Base-by-base conservation (phyloP, 2,797 vertebrate genomes). In the Bradypodion pumilum region DNA sequence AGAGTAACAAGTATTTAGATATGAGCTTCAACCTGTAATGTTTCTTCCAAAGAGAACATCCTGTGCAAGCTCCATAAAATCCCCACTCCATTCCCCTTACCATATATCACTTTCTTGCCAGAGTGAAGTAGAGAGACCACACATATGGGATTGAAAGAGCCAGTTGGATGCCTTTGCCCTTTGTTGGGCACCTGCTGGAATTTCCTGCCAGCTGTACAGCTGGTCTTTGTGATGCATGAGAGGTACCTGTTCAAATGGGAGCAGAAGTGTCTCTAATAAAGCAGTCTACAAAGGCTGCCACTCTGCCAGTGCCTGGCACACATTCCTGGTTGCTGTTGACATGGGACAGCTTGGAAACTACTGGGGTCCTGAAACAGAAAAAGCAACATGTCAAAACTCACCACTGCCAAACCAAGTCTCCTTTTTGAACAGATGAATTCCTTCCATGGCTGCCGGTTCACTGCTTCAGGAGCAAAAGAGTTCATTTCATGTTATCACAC, bases 291-390 rank as follows among this genome's bases (percentile, higher is more conserved):
- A 27, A 69, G 73, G 40, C 62, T 12, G 42, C 73, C 65, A 76
- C 35, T 62, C 73, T 81, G 73, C 15, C 37, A 46, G 42, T 13
- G 21, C 19, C 72, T 81, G 78, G 78, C 84, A 62, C n/a, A 15
- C 2, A 7, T 16, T 81, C 37, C 42, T 81, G 65, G 78, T 85
- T 73, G 49, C 52, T 19, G 5, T 37, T 77, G 78, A 85, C 73
- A 75, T 81, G 42, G 74, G 73, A 78, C 82, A 84, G 75, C 75
- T 84, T 84, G 82, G 82, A 78, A 78, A 65, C 44, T 10, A 65
- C 73, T 85, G 78, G 65, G 52, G 42, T 46, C 37, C 40, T 77
- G 82, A 74, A 83, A 77, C 5, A 1, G 29, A 44, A 69, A 83
- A 77, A 7, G 29, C 29, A 13, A 52, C 15, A 12, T 70, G 52